Evolutionary conservation across 1,140 invertebrate genomes (phyloP).

Genomic region (Heterodera carotae): DNA sequence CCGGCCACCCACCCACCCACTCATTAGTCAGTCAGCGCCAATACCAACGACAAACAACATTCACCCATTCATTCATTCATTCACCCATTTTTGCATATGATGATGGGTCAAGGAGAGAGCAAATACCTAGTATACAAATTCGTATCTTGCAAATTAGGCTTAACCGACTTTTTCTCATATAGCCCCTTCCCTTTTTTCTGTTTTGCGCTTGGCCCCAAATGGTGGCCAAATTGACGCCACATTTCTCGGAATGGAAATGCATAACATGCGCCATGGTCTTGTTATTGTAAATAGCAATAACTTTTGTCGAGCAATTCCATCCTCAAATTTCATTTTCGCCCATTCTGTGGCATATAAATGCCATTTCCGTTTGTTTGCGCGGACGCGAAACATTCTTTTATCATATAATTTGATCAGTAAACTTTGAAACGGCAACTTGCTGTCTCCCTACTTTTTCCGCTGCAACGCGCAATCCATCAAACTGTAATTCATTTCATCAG

Average conservation of each 20-base stretch:
- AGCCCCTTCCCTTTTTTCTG: no score
- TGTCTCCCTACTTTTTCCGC: no score
- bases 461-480: constrained; percentile 2
- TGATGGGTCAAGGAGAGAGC: background rate
- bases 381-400: background rate
- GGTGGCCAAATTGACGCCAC: no score
- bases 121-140: background rate
- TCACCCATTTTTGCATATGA: background rate
- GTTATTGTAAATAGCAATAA: no score
- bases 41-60: background rate
- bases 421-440: background rate
- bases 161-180: background rate
- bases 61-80: no score
- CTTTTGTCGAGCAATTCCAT: background rate
- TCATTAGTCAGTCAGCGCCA: background rate
- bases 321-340: background rate
- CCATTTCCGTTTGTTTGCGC: background rate
- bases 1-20: no score
- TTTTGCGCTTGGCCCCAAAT: background rate
- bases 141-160: background rate
- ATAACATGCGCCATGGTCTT: no score
- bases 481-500: no score
- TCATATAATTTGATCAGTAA: background rate
- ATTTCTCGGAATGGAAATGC: no score
- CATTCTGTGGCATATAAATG: background rate